phyloP scores from a whole-genome alignment of 2,797 vertebrate species.

The Hafferia zeledoni region DNA sequence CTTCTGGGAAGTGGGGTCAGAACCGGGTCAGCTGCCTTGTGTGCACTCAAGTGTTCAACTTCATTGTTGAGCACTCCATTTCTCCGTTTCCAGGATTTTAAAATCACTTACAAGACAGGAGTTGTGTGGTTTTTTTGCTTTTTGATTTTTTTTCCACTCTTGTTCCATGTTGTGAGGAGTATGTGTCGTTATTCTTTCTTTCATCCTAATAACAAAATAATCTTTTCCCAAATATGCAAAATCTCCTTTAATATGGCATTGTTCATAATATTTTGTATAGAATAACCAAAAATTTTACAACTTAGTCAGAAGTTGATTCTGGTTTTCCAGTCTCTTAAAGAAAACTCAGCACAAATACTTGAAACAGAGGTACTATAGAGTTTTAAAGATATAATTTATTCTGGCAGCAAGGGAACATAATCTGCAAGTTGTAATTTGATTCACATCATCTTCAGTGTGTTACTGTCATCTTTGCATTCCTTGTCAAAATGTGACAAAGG shows the following conservation, averaged over 20 bases:
- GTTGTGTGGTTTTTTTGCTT: background rate
- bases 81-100: background rate
- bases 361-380: background rate
- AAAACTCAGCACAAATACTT: background rate
- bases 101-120: background rate
- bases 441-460: background rate
- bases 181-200: background rate
- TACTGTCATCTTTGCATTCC: background rate
- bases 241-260: background rate
- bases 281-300: background rate
- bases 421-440: background rate
- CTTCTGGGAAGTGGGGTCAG: background rate
- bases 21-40: background rate
- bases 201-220: background rate
- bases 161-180: background rate
- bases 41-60: background rate
- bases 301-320: background rate
- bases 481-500: constrained; percentile 6
- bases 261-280: background rate
- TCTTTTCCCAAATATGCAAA: background rate
- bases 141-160: background rate
- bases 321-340: background rate
- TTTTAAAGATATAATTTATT: background rate
- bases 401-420: background rate
- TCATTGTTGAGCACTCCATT: accelerated